Base-by-base conservation (phyloP, 2,888 invertebrate species). In the Lithophane socia region DNA sequence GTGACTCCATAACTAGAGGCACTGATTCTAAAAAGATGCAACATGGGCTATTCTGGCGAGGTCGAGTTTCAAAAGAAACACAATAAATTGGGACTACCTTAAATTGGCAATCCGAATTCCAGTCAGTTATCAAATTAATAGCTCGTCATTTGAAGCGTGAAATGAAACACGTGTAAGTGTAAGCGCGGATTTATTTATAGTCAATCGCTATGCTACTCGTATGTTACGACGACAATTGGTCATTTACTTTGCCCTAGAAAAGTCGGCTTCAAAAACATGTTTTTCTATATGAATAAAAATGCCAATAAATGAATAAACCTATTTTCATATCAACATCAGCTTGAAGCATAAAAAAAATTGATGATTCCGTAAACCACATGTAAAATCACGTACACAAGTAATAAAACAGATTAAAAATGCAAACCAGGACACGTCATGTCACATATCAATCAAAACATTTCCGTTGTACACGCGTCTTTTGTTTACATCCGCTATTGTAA, bases 341-440 rank as follows among this genome's bases (percentile, higher is more conserved):
- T 16, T 56, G n/a, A 4, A 60, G 21, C 16, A 37, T 9, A 47
- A 52, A 13, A 13, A 61, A 69, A 74, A 47, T 44, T 4, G 49
- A 64, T 71, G 58, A 67, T 44, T 42, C 10, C 12, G 58, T 61
- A 63, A 75, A 67, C 21, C 29, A 69, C 9, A 66, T 69, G 81
- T 70, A 75, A 54, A 72, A 68, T 70, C 69, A 67, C 82, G 66
- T 68, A n/a, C 60, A 71, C 12, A 74, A 68, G 71, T 67, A 69
- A 77, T 75, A 73, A 83, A 70, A n/a, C 1, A 63, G 54, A 75
- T 66, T 75, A 63, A 65, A 76, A 65, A 73, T 74, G 24, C 60
- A 58, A 60, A 76, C 72, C 58, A 63, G 86, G 61, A 83, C 83
- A 74, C 66, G 65, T 77, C 52, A 60, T 69, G 74, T 66, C 81